Evolutionary conservation across 2,113 vertebrate species (phyloP).

Genomic region (Eudyptes chrysolophus): DNA sequence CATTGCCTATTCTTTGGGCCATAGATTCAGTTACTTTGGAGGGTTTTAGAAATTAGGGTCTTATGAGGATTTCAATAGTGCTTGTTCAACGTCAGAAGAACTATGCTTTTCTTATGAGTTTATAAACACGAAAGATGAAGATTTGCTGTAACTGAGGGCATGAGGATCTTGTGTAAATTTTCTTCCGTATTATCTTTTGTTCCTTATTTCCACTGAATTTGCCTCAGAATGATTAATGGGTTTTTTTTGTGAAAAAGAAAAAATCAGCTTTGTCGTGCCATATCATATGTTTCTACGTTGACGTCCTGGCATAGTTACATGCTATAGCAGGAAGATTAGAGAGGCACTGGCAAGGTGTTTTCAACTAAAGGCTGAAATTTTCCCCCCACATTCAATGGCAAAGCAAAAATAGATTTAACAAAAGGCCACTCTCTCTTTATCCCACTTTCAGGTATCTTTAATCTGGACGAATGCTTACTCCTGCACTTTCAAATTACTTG

Average conservation of each 20-base stretch:
- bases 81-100: background rate
- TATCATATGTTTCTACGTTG: background rate
- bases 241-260: background rate
- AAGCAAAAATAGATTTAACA: background rate
- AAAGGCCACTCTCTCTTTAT: background rate
- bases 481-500: background rate
- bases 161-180: background rate
- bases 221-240: background rate
- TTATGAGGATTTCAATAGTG: background rate
- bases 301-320: background rate
- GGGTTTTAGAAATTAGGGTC: background rate
- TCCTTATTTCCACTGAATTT: background rate
- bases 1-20: background rate
- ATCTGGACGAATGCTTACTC: background rate
- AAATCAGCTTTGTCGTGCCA: background rate
- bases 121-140: background rate
- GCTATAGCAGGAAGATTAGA: background rate
- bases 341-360: background rate
- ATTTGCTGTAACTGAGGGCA: background rate
- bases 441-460: background rate
- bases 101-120: background rate
- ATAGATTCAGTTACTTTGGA: background rate
- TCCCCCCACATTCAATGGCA: background rate
- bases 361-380: background rate
- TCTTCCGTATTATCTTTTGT: background rate